These are phyloP conservation scores for Elanoides forficatus DNA, from an alignment of 2,113 vertebrate species.

Conservation along the genomic window DNA sequence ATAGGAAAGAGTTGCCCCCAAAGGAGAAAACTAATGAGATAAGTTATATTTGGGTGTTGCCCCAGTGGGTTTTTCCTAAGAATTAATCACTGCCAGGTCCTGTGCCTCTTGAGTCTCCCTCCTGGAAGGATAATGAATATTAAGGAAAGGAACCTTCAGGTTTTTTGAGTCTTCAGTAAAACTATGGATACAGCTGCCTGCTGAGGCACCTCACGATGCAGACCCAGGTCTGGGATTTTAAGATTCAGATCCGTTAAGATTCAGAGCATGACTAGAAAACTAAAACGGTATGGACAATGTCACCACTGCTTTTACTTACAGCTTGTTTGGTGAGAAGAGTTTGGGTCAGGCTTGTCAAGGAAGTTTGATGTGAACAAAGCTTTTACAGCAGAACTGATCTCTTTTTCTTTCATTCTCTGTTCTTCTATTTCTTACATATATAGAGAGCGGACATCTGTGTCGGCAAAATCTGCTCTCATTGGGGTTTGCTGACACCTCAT, in stretches of 20 bases:
- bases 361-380: background rate
- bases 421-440: background rate
- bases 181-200: background rate
- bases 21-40: background rate
- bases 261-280: background rate
- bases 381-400: background rate
- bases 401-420: background rate
- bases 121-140: background rate
- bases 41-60: background rate
- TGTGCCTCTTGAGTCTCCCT: background rate
- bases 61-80: background rate
- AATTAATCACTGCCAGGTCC: background rate
- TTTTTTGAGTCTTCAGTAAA: background rate
- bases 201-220: background rate
- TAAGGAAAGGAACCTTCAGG: background rate
- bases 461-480: background rate
- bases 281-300: background rate
- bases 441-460: background rate
- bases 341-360: background rate
- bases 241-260: background rate
- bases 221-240: background rate
- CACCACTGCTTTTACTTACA: background rate
- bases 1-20: background rate
- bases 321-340: background rate
- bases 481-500: background rate